Evolutionary conservation across 2,888 invertebrate genomes (phyloP), one percentile per base, ranked within the genome.

Genomic region (Pomacea canaliculata): DNA sequence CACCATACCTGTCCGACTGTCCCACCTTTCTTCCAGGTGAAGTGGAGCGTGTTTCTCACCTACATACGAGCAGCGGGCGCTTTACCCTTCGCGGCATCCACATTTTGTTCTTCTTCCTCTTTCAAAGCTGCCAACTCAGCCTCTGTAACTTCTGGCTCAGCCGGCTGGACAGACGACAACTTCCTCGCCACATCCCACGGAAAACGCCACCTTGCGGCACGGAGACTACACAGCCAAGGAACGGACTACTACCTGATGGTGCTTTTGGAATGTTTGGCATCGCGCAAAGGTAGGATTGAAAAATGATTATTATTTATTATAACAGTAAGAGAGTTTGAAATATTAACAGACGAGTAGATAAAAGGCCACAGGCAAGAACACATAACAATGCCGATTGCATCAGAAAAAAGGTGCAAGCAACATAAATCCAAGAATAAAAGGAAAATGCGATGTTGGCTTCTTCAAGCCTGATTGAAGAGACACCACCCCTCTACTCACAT

Each of bases 141-240:
- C 3, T 80, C 79, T 10, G 89, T 51, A 89, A 86, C 80, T 84
- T 90, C 51, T 90, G 90, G 90, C 84, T 91, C 10, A 86, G 87
- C 73, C 46, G 69, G 69, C 2, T 91, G 91, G 91, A 90, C 90
- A 4, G 88, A 88, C 59, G 90, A 90, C 79, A 73, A 79, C 0
- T 71, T 80, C 27, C 77, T 81, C 56, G 73, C 76, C 5, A 69
- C 79, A 27, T 27, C n/a, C 18, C 1, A 27, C n/a, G 27, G 2
- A 10, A 10, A 8, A n/a, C 16, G n/a, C 60, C 16, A 63, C 63
- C 63, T 23, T 63, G 27, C 10, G 19, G 27, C 18, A 60, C n/a
- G 60, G n/a, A n/a, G n/a, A 60, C 7, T 5, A 37, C 37, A 37
- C 3, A 37, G 16, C 8, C 3, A 48, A 59, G 4, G 4, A 71